Evolutionary conservation across 2,888 invertebrate species (phyloP), one percentile per base, ranked within the genome.

Genomic region (Drosophila multiciliata): DNA sequence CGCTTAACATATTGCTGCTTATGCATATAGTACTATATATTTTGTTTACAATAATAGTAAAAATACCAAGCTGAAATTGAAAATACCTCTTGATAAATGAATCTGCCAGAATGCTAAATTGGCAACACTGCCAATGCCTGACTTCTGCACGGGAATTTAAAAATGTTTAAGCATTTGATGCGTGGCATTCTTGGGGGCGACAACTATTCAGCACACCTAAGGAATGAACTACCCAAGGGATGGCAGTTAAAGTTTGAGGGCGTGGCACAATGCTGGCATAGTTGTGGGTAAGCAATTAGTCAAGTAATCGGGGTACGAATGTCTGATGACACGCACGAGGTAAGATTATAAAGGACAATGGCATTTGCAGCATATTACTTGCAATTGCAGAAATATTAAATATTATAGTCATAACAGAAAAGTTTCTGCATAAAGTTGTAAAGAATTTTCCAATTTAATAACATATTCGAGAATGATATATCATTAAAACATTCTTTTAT

Each of bases 131-230:
- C 15, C 3, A 29, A 29, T 20, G 67, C 64, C 55, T 68, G 55
- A 53, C 49, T 59, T 52, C 33, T 26, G 15, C 63, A 26, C 57
- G 45, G 69, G 68, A 61, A 79, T 76, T 77, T 77, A 61, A 74
- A 82, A 82, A 70, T 75, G 73, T 58, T 53, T 23, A 70, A 65
- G 73, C 61, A 72, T 79, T 72, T 71, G 55, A 54, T 76, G 82
- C 69, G 73, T 74, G 57, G 66, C 82, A 87, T 82, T 52, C 74
- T 66, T 49, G 26, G 42, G 62, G 38, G 32, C 48, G 58, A 54
- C 50, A 66, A 66, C 69, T 59, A 72, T 73, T 57, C 61, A 66
- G 72, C 68, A 64, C 49, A 64, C n/a, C 54, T 48, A 33, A 76
- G 62, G 66, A 55, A 57, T 63, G 23, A 36, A 35, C 26, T 17